Base-by-base conservation (phyloP, 2,888 invertebrate genomes). In the Rotaria socialis region DNA sequence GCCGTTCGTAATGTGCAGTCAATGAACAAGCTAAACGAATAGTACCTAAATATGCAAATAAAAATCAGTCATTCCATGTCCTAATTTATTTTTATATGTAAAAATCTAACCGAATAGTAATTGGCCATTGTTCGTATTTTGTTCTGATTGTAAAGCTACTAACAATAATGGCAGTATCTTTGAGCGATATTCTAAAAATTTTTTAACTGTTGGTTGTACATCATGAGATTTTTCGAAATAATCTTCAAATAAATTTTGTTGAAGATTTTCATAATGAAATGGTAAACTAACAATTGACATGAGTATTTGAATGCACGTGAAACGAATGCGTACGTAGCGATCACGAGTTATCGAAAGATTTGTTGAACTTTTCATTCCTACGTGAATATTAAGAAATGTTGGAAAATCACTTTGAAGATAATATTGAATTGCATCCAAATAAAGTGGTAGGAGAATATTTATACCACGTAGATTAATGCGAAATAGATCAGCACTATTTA, bases 401-500 rank as follows among this genome's bases (percentile, higher is more conserved):
- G 35, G 67, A 67, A 35, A 19, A n/a, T 80, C 80, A 80, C 24
- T 22, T 24, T 47, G 80, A 22, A 80, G 24, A 80, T n/a, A 80
- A 80, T 43, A 22, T 91, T 98, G 97, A 84, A 99, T 91, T 0
- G 97, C 97, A 19, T 94, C 93, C 86, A 98, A 94, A 90, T 96
- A 94, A 88, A 95, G 94, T 0, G 98, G 97, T 24, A 97, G 93
- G 56, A 99, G 92, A 41, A 96, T 94, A 90, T 96, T 94, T 3
- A 96, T 95, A 0, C 98, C 97, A 90, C 96, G 96, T 87, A 99
- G 92, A 91, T 97, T 97, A 88, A 97, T 92, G 85, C 95, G 94
- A 90, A 99, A 95, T 87, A 99, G 93, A 91, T 97, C 91, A 87
- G 90, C 90, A 6, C 91, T 91, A 89, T 92, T 91, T 89, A 91